Conservation (phyloP, 2,888 invertebrate genomes). For the Hirtodrosophila alboralis region DNA sequence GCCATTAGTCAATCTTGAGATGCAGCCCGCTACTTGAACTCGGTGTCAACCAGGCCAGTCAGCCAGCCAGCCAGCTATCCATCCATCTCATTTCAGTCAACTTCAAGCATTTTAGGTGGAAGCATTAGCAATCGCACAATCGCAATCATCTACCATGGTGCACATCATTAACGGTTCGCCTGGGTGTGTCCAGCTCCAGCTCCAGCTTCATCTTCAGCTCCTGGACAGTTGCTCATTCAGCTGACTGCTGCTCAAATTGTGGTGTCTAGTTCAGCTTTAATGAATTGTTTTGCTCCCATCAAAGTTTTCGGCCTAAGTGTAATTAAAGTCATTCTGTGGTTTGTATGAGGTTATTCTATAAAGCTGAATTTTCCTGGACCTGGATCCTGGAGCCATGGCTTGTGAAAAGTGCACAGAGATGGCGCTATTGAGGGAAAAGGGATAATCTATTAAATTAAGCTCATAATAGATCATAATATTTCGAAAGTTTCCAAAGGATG, state of each 20-base stretch:
- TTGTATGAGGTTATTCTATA: slow-evolving; percentile 5
- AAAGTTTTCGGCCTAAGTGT: slow-evolving; percentile 47
- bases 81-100: slow-evolving; percentile 52
- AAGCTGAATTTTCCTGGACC: neutral
- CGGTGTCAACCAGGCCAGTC: slow-evolving; percentile 52
- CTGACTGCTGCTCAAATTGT: slow-evolving; percentile 40
- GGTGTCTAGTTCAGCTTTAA: slow-evolving; percentile 56
- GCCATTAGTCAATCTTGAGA: slow-evolving; percentile 76
- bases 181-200: slow-evolving; percentile 49
- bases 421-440: neutral
- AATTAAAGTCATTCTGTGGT: slow-evolving; percentile 54
- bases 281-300: slow-evolving; percentile 55
- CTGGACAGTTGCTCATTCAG: slow-evolving; percentile 50
- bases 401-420: slow-evolving; percentile 19
- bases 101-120: slow-evolving; percentile 30
- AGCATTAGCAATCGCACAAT: slow-evolving; percentile 57
- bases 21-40: slow-evolving; percentile 73
- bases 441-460: too few species aligned
- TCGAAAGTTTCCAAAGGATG: too few species aligned
- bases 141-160: slow-evolving; percentile 71
- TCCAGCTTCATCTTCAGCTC: neutral
- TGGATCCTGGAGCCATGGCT: neutral
- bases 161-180: slow-evolving; percentile 72
- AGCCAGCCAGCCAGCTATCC: slow-evolving; percentile 27
- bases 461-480: too few species aligned